Evolutionary conservation across 2,888 invertebrate genomes (phyloP), one percentile per base, ranked within the genome.

Genomic region (Drosophila pseudotakahashii): DNA sequence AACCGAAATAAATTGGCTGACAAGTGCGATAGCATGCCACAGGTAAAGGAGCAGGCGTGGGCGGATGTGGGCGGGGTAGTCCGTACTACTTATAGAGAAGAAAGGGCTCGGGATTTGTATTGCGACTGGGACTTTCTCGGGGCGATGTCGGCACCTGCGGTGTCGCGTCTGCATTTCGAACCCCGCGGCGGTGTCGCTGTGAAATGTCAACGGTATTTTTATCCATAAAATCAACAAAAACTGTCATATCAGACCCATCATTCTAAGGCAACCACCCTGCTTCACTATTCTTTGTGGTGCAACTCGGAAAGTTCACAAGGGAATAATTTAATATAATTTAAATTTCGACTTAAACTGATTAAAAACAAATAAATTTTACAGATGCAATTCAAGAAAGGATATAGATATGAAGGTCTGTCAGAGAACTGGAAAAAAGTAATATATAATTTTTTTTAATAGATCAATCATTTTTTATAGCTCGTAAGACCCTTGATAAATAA

Each of bases 151-250:
- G 45, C 58, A 60, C 41, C 69, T 52, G 52, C 42, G 69, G 53
- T 53, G 60, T 50, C 58, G 23, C 61, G 42, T 62, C 58, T 61
- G 42, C 34, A n/a, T 51, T 16, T 14, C 37, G 42, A 34, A 47
- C 37, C 60, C 53, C 42, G 10, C 60, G 60, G 59, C 26, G 48
- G 45, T 32, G 62, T 53, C 54, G 60, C 77, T 68, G 63, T 50
- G 67, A 88, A 88, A 88, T 85, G 88, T 81, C 88, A 81, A 77
- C 73, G 82, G 69, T 87, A 87, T 87, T 82, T 85, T 75, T 87
- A 84, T 74, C 75, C 62, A 69, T 64, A 57, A 72, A 74, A 64
- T 78, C 67, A 71, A 60, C 73, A 67, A n/a, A 69, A 77, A 61
- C 52, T 45, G 63, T 72, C 61, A 78, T 62, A 39, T 44, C 66